Evolutionary conservation across 2,113 vertebrate species (phyloP), one percentile per base, ranked within the genome.

Genomic region (Oreocharis arfaki): DNA sequence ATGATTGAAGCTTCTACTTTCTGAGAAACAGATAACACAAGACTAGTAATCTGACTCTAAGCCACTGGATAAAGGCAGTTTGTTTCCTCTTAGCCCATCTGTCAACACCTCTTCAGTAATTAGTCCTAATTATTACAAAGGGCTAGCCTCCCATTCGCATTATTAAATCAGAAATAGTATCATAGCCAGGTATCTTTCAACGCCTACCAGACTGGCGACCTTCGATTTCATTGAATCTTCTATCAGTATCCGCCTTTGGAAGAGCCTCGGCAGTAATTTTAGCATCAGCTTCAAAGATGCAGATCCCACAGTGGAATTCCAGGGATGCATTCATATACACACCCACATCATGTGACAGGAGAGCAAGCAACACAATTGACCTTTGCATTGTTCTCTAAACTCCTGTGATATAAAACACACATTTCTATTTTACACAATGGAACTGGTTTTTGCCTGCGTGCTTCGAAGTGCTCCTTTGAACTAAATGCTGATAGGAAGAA

Each of bases 121-220:
- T 99, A 99, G 99, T 99, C 98, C 99, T 99, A 99, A 99, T 99
- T 99, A 99, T 99, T 99, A 99, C 98, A 98, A 98, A 99, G 98
- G 99, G 98, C 99, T 99, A 98, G 99, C 99, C 99, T 99, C 99
- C 99, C 99, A 98, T 99, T 99, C 98, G 98, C 98, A 98, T 99
- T 99, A 99, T 99, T 99, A 99, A 99, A 99, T 99, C 99, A 99
- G 99, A 99, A 99, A 98, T 98, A 98, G 98, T 98, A 98, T 98
- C 98, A 98, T 98, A 98, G 99, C 99, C 97, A 98, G 98, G 97
- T 96, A 98, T 99, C 99, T 99, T 98, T 99, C 99, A 99, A 98
- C 99, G 79, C 98, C 96, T 98, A 97, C 97, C 98, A 94, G 97
- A 96, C 98, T 98, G 98, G 98, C 98, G 98, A 99, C 99, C 99